Evolutionary conservation across 2,797 vertebrate species (phyloP).

Genomic region (Amblyraja radiata): DNA sequence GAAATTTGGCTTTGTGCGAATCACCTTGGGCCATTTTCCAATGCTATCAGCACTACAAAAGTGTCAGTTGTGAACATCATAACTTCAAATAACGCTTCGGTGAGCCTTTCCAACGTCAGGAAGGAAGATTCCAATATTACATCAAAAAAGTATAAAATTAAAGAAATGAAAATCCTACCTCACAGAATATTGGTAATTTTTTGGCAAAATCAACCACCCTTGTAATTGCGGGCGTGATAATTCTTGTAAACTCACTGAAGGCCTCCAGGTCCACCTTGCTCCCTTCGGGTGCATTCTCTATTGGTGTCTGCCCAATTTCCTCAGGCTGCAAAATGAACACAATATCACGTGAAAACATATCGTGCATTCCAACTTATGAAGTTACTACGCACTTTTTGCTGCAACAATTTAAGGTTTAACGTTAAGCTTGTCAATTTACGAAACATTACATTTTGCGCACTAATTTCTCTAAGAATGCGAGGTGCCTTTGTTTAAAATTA

Average conservation of each 20-base stretch:
- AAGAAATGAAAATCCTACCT: slow-evolving; percentile 59
- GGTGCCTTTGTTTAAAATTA: background rate
- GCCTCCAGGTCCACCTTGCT: slow-evolving; percentile 98
- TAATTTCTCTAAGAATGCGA: background rate
- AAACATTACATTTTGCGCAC: background rate
- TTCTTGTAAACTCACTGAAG: slow-evolving; percentile 99
- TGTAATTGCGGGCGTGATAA: slow-evolving; percentile 99
- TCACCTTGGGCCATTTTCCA: background rate
- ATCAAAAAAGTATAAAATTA: slow-evolving; percentile 23
- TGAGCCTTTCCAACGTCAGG: background rate
- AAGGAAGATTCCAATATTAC: background rate
- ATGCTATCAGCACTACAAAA: background rate
- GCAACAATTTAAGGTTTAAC: background rate
- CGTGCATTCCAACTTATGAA: background rate
- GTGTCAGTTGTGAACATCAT: background rate
- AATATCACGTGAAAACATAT: background rate
- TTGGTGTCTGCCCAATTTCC: slow-evolving; percentile 89
- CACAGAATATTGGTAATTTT: slow-evolving; percentile 99
- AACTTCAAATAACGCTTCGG: background rate
- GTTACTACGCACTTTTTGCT: background rate
- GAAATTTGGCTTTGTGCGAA: background rate
- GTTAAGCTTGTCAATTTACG: background rate
- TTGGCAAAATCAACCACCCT: slow-evolving; percentile 99
- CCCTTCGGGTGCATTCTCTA: slow-evolving; percentile 82
- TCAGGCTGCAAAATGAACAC: slow-evolving; percentile 65